Percentiles rank a stretch among this genome's conserved stretches.
Conservation (phyloP, 2,888 invertebrate species). For the Drosophila borborema region DNA sequence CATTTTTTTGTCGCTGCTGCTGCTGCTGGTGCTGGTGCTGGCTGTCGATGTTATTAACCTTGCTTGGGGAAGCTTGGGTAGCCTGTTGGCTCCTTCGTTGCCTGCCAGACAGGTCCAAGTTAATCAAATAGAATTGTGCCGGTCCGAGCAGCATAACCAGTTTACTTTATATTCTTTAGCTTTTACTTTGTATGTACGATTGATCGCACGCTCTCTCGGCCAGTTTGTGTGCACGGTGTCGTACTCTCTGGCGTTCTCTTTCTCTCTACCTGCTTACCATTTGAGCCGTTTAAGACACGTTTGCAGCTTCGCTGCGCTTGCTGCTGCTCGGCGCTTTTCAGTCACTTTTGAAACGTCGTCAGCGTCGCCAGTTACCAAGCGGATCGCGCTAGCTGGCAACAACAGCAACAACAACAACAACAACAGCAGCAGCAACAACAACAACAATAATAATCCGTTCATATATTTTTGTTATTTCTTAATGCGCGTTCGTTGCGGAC, state of each 20-base stretch:
- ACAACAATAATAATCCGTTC: slow-evolving; percentile 37
- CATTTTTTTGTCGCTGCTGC: slow-evolving; percentile 19
- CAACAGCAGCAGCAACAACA: slow-evolving; percentile 19
- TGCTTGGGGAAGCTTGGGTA: slow-evolving; percentile 34
- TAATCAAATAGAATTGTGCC: slow-evolving; percentile 62
- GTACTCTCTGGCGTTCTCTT: neutral
- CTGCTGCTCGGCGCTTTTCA: slow-evolving; percentile 54
- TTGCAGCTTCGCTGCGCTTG: slow-evolving; percentile 71
- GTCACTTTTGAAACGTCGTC: slow-evolving; percentile 72
- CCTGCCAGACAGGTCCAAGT: slow-evolving; percentile 50
- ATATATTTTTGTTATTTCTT: slow-evolving; percentile 36
- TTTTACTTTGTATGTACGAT: slow-evolving; percentile 48
- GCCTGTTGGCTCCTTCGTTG: slow-evolving; percentile 44
- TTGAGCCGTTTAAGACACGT: slow-evolving; percentile 69
- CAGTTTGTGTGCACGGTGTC: neutral
- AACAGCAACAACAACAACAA: slow-evolving; percentile 22
- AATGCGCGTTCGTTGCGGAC: slow-evolving; percentile 63
- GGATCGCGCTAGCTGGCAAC: slow-evolving; percentile 51
- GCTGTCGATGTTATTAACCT: slow-evolving; percentile 62
- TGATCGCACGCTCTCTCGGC: slow-evolving; percentile 6
- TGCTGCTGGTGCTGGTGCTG: slow-evolving; percentile 8
- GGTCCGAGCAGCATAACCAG: slow-evolving; percentile 60
- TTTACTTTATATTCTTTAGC: slow-evolving; percentile 59
- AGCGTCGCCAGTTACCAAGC: slow-evolving; percentile 57
- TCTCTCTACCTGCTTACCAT: slow-evolving; percentile 36